Evolutionary conservation across 2,113 vertebrate genomes (phyloP).

Genomic region (Salvelinus namaycush): DNA sequence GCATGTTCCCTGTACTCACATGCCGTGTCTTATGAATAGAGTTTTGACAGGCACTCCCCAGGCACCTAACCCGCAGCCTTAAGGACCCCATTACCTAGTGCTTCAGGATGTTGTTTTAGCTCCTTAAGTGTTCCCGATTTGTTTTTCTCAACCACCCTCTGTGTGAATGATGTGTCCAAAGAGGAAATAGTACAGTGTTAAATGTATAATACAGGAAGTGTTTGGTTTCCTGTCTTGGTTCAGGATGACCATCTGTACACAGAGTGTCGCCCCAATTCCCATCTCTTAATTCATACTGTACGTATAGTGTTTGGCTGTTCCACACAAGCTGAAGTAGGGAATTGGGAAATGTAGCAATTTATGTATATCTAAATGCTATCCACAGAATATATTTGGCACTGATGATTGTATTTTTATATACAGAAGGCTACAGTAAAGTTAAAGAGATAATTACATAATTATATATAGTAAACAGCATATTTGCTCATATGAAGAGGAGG

Average conservation of each 20-base stretch:
- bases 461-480: background rate
- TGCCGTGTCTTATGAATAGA: conserved; percentile 45
- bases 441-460: too few relatives aligned
- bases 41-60: conserved; percentile 56
- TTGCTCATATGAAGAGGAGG: too few relatives aligned
- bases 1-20: conserved; percentile 1
- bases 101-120: conserved; percentile 67
- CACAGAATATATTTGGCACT: too few relatives aligned
- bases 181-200: conserved; percentile 52
- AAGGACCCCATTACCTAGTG: conserved; percentile 50
- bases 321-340: background rate
- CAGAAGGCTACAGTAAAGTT: too few relatives aligned
- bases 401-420: too few relatives aligned
- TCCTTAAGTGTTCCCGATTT: conserved; percentile 50
- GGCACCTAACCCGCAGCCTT: conserved; percentile 45
- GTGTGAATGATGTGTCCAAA: conserved; percentile 56
- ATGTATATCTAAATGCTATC: too few relatives aligned
- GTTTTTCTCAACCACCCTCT: conserved; percentile 52
- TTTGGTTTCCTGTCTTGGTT: conserved; percentile 20
- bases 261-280: background rate
- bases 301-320: background rate
- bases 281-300: background rate
- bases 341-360: background rate
- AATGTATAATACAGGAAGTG: conserved; percentile 52
- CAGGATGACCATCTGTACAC: background rate